Percentiles rank a stretch among this genome's conserved stretches.
Evolutionary conservation across 1,140 invertebrate species (phyloP).

Genomic region (Brachionus rubens): DNA sequence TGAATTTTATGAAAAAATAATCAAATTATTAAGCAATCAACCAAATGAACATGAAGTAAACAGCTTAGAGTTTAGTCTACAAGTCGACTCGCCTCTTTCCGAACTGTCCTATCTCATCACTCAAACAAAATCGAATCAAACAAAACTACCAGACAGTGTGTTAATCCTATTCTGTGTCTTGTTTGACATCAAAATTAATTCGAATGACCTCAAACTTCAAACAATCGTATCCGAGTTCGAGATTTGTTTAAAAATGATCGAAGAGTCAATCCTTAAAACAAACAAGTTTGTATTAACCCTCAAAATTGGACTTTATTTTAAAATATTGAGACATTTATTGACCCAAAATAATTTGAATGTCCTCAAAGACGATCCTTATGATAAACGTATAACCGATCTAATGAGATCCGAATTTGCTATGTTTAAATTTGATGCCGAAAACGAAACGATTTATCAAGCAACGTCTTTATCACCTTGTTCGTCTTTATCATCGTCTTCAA

Average conservation of each 20-base stretch:
- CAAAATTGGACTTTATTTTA: slow-evolving; percentile 39
- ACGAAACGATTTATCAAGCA: too few relatives aligned
- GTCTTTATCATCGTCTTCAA: background rate
- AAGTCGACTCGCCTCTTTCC: slow-evolving; percentile 22
- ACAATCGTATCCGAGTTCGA: background rate
- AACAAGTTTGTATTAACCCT: slow-evolving; percentile 12
- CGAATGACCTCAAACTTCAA: background rate
- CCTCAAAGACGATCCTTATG: slow-evolving; percentile 20
- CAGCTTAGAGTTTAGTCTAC: slow-evolving; percentile 6
- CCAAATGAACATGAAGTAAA: background rate
- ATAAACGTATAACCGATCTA: slow-evolving; percentile 38
- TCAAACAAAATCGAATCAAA: background rate
- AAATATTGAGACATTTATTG: slow-evolving; percentile 6
- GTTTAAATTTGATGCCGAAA: slow-evolving; percentile 41
- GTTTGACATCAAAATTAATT: slow-evolving; percentile 26
- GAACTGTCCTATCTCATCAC: slow-evolving; percentile 30
- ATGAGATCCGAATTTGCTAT: slow-evolving; percentile 39
- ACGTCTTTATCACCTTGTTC: background rate
- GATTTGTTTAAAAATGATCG: background rate
- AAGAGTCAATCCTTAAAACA: background rate
- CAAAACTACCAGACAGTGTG: slow-evolving; percentile 1
- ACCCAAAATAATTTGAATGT: background rate
- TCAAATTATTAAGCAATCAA: background rate
- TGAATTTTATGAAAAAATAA: background rate
- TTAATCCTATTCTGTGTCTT: slow-evolving; percentile 31